phyloP scores from a whole-genome alignment of 2,113 vertebrate genomes.

The Mastomys coucha region DNA sequence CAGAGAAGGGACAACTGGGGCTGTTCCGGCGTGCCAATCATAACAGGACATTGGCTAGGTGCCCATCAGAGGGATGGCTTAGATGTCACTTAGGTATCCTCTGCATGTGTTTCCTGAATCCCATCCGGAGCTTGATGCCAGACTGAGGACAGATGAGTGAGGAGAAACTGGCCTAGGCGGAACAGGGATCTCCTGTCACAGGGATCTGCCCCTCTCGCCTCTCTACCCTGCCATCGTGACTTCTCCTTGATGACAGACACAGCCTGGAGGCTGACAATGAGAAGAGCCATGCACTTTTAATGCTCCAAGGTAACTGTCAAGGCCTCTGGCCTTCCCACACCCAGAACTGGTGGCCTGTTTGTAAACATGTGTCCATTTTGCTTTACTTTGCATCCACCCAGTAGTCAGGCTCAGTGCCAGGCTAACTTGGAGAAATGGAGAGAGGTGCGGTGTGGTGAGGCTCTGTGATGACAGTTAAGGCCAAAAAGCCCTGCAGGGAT shows the following conservation, averaged over 20 bases:
- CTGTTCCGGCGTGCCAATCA: conserved; percentile 33
- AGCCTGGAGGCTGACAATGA: neutral
- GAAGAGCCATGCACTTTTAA: neutral
- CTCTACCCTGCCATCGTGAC: neutral
- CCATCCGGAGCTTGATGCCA: conserved; percentile 47
- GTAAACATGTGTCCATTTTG: conserved; percentile 28
- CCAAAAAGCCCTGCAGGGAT: conserved; percentile 19
- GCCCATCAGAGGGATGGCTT: conserved; percentile 52
- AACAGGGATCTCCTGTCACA: neutral
- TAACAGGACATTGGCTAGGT: conserved; percentile 58
- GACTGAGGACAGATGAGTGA: neutral
- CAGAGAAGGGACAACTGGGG: conserved; percentile 29
- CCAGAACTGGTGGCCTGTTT: neutral
- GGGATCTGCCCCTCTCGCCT: neutral
- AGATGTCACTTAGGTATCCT: conserved; percentile 59
- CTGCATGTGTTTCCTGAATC: conserved; percentile 52
- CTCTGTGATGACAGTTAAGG: conserved; percentile 14
- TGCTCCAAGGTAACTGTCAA: neutral
- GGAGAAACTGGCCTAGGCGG: neutral
- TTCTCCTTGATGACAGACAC: neutral
- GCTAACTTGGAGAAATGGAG: neutral
- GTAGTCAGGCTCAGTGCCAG: conserved; percentile 20
- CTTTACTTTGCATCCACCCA: neutral
- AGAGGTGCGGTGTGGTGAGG: neutral
- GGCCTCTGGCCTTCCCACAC: neutral